Evolutionary conservation across 2,797 vertebrate species (phyloP).

Genomic region (Takifugu ocellatus): DNA sequence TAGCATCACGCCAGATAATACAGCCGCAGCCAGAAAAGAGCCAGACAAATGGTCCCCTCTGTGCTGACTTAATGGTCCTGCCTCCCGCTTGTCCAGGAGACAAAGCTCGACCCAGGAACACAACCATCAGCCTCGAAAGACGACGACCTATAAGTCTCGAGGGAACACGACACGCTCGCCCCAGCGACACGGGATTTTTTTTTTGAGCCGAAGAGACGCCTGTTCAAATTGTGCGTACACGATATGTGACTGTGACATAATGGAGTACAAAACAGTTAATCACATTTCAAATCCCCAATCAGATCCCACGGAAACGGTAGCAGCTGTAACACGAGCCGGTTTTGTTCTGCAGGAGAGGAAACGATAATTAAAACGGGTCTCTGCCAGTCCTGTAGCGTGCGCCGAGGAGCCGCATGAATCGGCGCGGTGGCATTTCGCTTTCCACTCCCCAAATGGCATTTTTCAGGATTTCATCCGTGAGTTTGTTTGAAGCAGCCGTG

Average conservation of each 20-base stretch:
- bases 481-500: conserved; percentile 2
- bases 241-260: conserved; percentile 6
- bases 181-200: conserved; percentile 16
- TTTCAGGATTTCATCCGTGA: conserved; percentile 35
- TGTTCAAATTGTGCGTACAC: neutral
- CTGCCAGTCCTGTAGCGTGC: too few species aligned
- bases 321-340: neutral
- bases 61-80: conserved; percentile 55
- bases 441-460: conserved; percentile 27
- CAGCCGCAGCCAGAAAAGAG: conserved; percentile 61
- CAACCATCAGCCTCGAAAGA: conserved; percentile 28
- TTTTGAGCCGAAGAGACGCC: conserved; percentile 4
- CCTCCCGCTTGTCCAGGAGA: conserved; percentile 40
- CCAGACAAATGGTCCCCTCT: conserved; percentile 65
- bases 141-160: conserved; percentile 18
- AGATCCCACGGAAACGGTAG: conserved; percentile 6
- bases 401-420: conserved; percentile 4
- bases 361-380: too few species aligned
- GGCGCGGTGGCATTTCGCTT: conserved; percentile 21
- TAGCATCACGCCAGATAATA: conserved; percentile 71
- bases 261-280: conserved; percentile 7
- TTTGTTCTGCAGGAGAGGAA: neutral
- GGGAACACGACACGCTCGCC: conserved; percentile 15
- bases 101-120: conserved; percentile 22
- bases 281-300: conserved; percentile 11